Evolutionary conservation across 2,888 invertebrate species (phyloP).

Genomic region (Caenorhabditis sinica): DNA sequence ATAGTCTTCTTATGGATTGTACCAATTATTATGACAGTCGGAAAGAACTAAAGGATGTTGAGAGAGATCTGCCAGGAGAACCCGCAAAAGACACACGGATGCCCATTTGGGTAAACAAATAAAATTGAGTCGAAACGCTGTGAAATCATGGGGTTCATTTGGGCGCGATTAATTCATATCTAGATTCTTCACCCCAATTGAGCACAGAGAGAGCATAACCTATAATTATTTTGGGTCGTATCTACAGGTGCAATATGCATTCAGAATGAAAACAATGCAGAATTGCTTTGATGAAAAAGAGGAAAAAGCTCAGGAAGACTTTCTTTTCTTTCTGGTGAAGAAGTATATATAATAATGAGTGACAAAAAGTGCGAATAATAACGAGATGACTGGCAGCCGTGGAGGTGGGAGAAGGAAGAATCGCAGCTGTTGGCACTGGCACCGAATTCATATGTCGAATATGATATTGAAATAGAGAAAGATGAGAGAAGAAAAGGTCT

Average conservation of each 20-base stretch:
- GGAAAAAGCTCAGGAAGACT: neutral
- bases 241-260: conserved; percentile 55
- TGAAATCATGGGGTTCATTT: conserved; percentile 43
- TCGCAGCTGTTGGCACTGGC: conserved; percentile 51
- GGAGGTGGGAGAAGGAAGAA: conserved; percentile 18
- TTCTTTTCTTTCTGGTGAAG: neutral
- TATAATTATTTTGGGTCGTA: conserved; percentile 35
- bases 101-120: conserved; percentile 46
- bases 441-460: conserved; percentile 60
- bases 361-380: conserved; percentile 63
- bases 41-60: conserved; percentile 18
- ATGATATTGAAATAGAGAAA: conserved; percentile 52
- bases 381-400: conserved; percentile 57
- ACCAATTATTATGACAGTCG: conserved; percentile 35
- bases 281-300: neutral
- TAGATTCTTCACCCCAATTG: conserved; percentile 35
- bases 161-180: conserved; percentile 51
- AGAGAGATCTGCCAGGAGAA: conserved; percentile 26
- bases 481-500: conserved; percentile 26
- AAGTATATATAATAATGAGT: conserved; percentile 58
- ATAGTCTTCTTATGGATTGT: conserved; percentile 39
- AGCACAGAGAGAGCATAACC: conserved; percentile 24
- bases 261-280: neutral
- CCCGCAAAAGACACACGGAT: conserved; percentile 28
- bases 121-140: conserved; percentile 24